A percentile compares a stretch with the other conserved stretches of the same genome.
Conservation (phyloP, 2,113 vertebrate species). For the Turnix velox region DNA sequence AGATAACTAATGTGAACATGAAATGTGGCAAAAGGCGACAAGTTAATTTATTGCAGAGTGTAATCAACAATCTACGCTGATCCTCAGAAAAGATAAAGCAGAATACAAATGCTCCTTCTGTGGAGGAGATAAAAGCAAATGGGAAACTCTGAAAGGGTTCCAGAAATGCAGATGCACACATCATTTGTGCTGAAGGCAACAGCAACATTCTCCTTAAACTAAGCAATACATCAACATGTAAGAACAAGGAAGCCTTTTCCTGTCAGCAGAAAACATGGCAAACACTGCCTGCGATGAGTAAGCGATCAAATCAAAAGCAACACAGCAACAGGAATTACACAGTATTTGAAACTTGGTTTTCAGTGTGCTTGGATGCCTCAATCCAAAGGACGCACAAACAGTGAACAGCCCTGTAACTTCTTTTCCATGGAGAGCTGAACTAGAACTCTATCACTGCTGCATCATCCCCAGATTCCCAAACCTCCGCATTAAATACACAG, state of each 20-base stretch:
- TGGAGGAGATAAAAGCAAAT: constrained; percentile 44
- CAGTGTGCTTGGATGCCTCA: neutral
- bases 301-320: neutral
- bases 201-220: neutral
- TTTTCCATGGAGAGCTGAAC: neutral
- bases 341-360: neutral
- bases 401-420: neutral
- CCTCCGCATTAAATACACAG: neutral
- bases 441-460: neutral
- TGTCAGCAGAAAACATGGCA: constrained; percentile 24
- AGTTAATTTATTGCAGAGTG: constrained; percentile 40
- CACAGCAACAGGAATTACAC: neutral
- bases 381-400: neutral
- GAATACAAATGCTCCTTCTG: neutral
- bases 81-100: constrained; percentile 40
- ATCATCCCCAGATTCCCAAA: neutral
- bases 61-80: constrained; percentile 13
- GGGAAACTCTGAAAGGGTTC: constrained; percentile 20
- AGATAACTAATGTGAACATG: neutral
- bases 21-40: constrained; percentile 28
- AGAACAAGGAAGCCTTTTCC: constrained; percentile 40
- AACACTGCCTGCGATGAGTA: neutral
- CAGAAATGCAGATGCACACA: constrained; percentile 54
- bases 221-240: constrained; percentile 44
- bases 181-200: constrained; percentile 48